Evolutionary conservation across 2,113 vertebrate genomes (phyloP).

Genomic region (Corythornis madagascariensis): DNA sequence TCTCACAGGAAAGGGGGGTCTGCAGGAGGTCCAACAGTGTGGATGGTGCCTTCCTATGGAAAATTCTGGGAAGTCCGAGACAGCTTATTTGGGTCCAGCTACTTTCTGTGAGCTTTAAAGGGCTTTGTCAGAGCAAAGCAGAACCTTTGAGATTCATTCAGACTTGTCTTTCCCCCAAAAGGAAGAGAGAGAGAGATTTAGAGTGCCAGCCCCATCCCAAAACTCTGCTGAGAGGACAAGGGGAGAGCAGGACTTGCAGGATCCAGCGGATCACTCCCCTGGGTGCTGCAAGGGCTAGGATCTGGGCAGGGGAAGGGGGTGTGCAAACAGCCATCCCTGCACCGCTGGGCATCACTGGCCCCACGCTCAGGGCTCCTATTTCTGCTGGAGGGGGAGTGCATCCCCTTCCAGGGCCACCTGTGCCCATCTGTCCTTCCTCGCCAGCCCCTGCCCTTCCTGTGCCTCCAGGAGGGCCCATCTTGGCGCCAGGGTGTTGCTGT

Average conservation of each 20-base stretch:
- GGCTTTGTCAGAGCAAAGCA: background rate
- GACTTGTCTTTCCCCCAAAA: background rate
- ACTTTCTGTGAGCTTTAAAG: background rate
- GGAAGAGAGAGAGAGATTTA: background rate
- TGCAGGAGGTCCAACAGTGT: background rate
- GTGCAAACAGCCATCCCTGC: background rate
- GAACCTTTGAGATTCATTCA: background rate
- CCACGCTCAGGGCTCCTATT: conserved; percentile 29
- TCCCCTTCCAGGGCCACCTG: conserved; percentile 41
- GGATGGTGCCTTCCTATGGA: background rate
- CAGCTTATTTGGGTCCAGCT: background rate
- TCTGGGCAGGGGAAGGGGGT: background rate
- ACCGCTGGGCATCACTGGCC: background rate
- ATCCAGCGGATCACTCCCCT: background rate
- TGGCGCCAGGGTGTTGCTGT: fast-evolving
- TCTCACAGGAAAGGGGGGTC: background rate
- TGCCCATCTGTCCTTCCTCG: conserved; percentile 41
- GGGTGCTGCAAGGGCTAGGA: background rate
- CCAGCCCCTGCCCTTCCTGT: background rate
- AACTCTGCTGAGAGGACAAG: background rate
- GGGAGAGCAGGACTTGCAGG: background rate
- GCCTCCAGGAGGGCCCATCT: background rate
- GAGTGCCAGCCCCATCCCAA: no score
- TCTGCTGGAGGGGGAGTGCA: conserved; percentile 15
- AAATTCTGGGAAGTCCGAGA: background rate